Base-by-base conservation (phyloP, 2,797 vertebrate genomes). In the Sebastes miniatus region DNA sequence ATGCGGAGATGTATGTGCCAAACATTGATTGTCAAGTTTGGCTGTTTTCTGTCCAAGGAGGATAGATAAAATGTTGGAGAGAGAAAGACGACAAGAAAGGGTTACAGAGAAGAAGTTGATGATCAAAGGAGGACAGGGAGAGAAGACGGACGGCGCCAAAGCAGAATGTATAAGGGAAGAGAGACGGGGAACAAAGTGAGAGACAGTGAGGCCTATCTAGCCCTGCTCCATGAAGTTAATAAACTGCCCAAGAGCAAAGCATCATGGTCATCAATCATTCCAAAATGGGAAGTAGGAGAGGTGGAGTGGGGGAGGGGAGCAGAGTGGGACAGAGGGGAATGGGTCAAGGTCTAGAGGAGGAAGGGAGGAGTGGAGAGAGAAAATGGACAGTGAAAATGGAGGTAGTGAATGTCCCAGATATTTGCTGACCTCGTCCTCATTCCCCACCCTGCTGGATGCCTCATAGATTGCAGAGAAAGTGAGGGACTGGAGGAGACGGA, bases 251-350 rank as follows among this genome's bases (percentile, higher is more conserved):
- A 84, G 88, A 92, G 88, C 92, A 88, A 92, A 88, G 89, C 88
- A 89, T 93, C 81, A 86, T 80, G 81, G 78, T 85, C 80, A 85
- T 95, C 92, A 93, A 93, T 95, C 87, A 94, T 86, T 90, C 61
- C 83, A 79, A 87, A 93, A 92, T 87, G 85, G 87, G 81, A 86
- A 67, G 68, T 29, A 73, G 79, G 77, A 83, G 76, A 76, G 78
- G 63, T 69, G 54, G 75, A 83, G 67, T 24, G 77, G 18, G 73
- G 65, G 68, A 61, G 72, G 27, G 57, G 77, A 43, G 25, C 24
- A 61, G 43, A 82, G 70, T 12, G 47, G 83, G 73, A 77, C 72
- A 52, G 43, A 65, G 77, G 87, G 63, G 89, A 83, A 69, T 47
- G 75, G 92, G 88, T 94, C 91, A 95, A 93, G 89, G 88, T 90